Evolutionary conservation across 2,888 invertebrate genomes (phyloP).

Genomic region (Cosmorhoe ocellata): DNA sequence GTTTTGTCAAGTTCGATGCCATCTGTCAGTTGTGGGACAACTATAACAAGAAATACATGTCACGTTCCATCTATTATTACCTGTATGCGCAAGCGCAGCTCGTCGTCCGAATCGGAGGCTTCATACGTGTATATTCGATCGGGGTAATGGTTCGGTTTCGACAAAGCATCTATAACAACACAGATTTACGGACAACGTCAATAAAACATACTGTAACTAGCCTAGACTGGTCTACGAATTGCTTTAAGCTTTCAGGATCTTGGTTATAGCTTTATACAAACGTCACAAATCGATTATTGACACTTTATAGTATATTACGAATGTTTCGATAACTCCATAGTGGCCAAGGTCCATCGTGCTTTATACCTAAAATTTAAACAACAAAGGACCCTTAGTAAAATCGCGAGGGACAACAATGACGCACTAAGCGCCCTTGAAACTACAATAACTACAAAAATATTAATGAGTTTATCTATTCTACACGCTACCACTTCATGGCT

Average conservation of each 20-base stretch:
- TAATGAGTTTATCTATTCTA: conserved; percentile 43
- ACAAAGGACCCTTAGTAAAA: conserved; percentile 20
- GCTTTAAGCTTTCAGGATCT: neutral
- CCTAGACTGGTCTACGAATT: conserved; percentile 26
- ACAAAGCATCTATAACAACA: conserved; percentile 83
- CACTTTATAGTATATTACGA: no score
- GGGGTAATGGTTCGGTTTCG: conserved; percentile 79
- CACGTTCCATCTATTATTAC: conserved; percentile 49
- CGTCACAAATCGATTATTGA: no score
- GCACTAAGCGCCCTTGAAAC: conserved; percentile 49
- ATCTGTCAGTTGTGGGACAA: no score
- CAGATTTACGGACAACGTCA: conserved; percentile 76
- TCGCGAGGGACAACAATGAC: conserved; percentile 34
- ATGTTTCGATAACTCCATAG: neutral
- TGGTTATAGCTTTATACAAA: neutral
- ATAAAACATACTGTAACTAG: conserved; percentile 41
- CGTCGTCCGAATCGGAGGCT: conserved; percentile 76
- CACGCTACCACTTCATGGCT: conserved; percentile 40
- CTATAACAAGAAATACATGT: no score
- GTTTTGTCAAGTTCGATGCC: no score
- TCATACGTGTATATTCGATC: conserved; percentile 79
- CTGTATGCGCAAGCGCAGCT: conserved; percentile 79
- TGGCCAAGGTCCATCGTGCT: conserved; percentile 2
- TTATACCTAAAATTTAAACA: conserved; percentile 1
- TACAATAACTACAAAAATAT: conserved; percentile 46